Base-by-base conservation (phyloP, 2,888 invertebrate genomes). In the Trichopria drosophilae region DNA sequence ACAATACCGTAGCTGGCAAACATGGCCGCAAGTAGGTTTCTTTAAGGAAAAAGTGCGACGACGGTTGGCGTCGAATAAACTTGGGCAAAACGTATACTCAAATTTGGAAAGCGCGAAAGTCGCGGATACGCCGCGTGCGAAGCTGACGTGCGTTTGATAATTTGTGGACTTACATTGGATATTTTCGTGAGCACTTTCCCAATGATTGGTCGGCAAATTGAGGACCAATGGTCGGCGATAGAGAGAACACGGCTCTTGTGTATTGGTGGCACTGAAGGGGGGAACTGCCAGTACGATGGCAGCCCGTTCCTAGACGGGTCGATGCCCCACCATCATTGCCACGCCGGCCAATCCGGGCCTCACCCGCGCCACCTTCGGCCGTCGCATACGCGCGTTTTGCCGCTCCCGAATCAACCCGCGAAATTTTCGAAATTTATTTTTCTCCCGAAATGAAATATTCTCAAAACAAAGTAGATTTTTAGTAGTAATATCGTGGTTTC, bases 181-280 rank as follows among this genome's bases (percentile, higher is more conserved):
- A 83, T 80, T 82, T 81, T 81, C 80, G 80, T 79, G 78, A 84
- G 84, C 84, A 85, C 84, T 87, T 84, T 87, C 84, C 82, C 87
- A 82, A 87, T 88, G 89, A 89, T 90, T 90, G 90, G 89, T 86
- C 86, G 86, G 84, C 84, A 83, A 85, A 84, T 81, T 83, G 82
- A 86, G 86, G 85, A 85, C 86, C 86, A 87, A 87, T 87, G 87
- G 86, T 81, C 86, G 85, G 83, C 64, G 86, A 86, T 79, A 78
- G 77, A 75, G 71, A 77, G 75, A 76, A 81, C 80, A 81, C 80
- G 81, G 82, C 75, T 82, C 81, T 80, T 81, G 82, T 80, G 84
- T 83, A 85, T 83, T 85, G 84, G 84, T 84, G 84, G 83, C 81
- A 82, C 81, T 81, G 81, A 68, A 69, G 66, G 66, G 63, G 68